Evolutionary conservation across 2,797 vertebrate species (phyloP), one percentile per base, ranked within the genome.

Genomic region (Cetoscarus ocellatus): DNA sequence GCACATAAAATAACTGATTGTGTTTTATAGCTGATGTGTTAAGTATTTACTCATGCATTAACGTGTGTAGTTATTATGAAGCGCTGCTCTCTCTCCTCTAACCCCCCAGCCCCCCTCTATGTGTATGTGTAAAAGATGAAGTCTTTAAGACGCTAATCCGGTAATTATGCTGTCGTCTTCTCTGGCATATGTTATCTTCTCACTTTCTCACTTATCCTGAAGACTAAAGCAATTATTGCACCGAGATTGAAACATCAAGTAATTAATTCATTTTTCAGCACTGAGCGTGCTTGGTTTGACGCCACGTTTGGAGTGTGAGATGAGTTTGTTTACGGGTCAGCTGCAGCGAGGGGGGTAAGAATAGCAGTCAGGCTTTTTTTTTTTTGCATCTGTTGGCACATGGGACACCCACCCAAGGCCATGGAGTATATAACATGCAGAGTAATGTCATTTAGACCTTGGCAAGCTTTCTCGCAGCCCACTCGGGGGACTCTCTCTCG

Each of bases 201-300:
- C 86, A 86, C 87, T 88, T 88, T 88, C 87, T 75, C 80, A 77
- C 73, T 84, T 83, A 80, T 92, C 83, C 88, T 79, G 75, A 82
- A 77, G 76, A 87, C 80, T 70, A 89, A 90, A 92, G 86, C 86
- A 91, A 96, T 92, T 94, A 87, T 94, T 93, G 60, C 5, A 86
- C 93, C 83, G 86, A 94, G 96, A 96, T 97, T 92, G 93, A 95
- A 95, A 96, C 94, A 91, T 92, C 56, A 80, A 94, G 92, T 96
- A 97, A 97, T 98, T 96, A 95, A 95, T 96, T 96, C 91, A 95
- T 95, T 97, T 27, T 95, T 94, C 93, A 93, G 94, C 93, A 91
- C 95, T 82, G 92, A 94, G 96, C 94, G 87, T 86, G 73, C 90
- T 95, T 95, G 94, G 94, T 95, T 95, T 95, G 94, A 95, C 92